Conservation (phyloP, 2,888 invertebrate genomes). For the Pyrrhia umbra region DNA sequence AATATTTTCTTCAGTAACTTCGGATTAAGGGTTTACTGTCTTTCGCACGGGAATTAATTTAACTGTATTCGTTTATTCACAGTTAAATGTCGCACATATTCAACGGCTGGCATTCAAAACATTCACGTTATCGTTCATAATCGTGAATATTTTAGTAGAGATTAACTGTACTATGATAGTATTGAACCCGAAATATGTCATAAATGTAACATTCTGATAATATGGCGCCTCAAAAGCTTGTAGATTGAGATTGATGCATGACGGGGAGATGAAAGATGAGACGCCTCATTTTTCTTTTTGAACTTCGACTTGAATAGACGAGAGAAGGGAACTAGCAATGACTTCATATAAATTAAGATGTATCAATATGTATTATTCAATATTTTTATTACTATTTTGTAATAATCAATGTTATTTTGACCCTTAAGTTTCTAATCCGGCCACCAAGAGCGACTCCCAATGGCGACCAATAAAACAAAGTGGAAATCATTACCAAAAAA, state of each 20-base stretch:
- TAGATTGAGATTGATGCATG: conserved; percentile 50
- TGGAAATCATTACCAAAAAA: conserved; percentile 35
- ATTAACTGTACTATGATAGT: conserved; percentile 48
- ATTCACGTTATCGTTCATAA: conserved; percentile 44
- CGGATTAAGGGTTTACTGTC: conserved; percentile 11
- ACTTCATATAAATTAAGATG: conserved; percentile 4
- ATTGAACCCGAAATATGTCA: conserved; percentile 39
- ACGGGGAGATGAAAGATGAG: conserved; percentile 32
- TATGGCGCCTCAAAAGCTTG: conserved; percentile 25
- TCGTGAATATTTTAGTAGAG: conserved; percentile 41
- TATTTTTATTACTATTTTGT: conserved; percentile 23
- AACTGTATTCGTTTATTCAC: conserved; percentile 22
- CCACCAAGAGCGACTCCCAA: conserved; percentile 42
- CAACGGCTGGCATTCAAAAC: conserved; percentile 26
- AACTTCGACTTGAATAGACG: conserved; percentile 3
- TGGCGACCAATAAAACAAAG: conserved; percentile 52
- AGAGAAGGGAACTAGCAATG: not conserved
- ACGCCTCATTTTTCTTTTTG: conserved; percentile 11
- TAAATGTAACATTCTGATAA: conserved; percentile 45
- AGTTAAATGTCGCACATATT: conserved; percentile 32
- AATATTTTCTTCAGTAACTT: conserved; percentile 3
- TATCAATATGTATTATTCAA: conserved; percentile 12
- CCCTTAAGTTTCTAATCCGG: conserved; percentile 28
- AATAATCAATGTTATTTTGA: not conserved
- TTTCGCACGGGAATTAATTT: conserved; percentile 47